Conservation (phyloP, 2,113 vertebrate species). For the Zapus hudsonius region DNA sequence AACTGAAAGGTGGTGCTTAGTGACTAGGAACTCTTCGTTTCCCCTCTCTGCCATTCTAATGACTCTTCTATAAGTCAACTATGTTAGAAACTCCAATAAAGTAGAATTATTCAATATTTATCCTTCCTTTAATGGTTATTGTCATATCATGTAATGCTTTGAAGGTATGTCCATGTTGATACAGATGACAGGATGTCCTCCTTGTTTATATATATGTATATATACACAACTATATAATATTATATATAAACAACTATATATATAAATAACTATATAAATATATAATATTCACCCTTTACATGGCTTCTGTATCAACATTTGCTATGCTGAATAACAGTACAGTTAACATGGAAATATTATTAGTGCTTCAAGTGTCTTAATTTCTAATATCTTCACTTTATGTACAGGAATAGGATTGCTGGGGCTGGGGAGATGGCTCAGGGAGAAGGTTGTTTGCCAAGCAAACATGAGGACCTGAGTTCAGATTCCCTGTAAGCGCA, state of each 20-base stretch:
- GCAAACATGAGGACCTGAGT: no score
- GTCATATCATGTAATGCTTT: background rate
- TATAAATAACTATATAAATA: no score
- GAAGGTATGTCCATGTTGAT: background rate
- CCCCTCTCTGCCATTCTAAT: background rate
- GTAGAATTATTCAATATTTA: background rate
- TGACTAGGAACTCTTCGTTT: background rate
- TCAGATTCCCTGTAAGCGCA: no score
- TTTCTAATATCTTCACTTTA: background rate
- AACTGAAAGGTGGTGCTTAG: background rate
- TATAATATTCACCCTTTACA: background rate
- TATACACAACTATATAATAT: no score
- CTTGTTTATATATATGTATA: no score
- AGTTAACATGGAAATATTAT: background rate
- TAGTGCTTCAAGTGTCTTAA: constrained; percentile 8
- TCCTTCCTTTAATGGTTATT: background rate
- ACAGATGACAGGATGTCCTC: background rate
- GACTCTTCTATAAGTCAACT: background rate
- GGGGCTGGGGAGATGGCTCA: no score
- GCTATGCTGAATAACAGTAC: background rate
- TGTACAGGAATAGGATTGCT: background rate
- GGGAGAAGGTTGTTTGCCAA: no score
- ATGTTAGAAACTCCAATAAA: background rate
- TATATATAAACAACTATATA: no score
- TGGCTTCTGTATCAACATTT: background rate